Evolutionary conservation across 2,113 vertebrate genomes (phyloP), one percentile per base, ranked within the genome.

Genomic region (Ancistrus triradiatus): DNA sequence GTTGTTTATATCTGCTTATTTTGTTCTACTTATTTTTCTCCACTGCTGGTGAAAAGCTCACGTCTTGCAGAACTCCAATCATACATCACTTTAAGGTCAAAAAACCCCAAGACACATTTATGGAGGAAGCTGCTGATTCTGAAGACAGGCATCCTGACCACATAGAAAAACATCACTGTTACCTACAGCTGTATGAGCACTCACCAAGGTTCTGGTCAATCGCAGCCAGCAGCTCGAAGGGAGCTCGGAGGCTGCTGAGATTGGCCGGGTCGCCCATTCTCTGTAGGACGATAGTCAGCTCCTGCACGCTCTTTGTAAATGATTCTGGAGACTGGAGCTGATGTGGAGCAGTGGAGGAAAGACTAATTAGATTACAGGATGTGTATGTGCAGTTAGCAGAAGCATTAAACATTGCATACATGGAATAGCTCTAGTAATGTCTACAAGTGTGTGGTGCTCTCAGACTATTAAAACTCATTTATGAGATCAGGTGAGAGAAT

Each of bases 271-370:
- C 95, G 35, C 93, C 93, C 0, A 94, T 98, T 79, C 95, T 89
- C 81, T 97, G 95, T 78, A 98, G 84, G 72, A 97, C 93, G 69
- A 98, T 97, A 2, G 95, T 97, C 84, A 98, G 77, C 72, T 98
- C 95, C 80, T 98, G 95, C 43, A 98, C 93, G 27, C 94, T 97
- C 81, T 98, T 97, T 60, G 93, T 93, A 89, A 98, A 98, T 7
- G 95, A 97, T 73, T 97, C 95, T 50, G 94, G 93, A 74, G 95
- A 96, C 35, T 98, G 95, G 58, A 98, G 84, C 95, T 61, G 18
- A 42, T n/a, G n/a, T 1, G 51, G 53, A 40, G 15, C 9, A 2
- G 6, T 14, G 6, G 19, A n/a, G 33, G 9, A 51, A 2, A 57
- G 68, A 21, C 4, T 31, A 31, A 4, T 31, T 31, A 31, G 7